phyloP scores from a whole-genome alignment of 2,113 vertebrate genomes.

The Columbina picui region DNA sequence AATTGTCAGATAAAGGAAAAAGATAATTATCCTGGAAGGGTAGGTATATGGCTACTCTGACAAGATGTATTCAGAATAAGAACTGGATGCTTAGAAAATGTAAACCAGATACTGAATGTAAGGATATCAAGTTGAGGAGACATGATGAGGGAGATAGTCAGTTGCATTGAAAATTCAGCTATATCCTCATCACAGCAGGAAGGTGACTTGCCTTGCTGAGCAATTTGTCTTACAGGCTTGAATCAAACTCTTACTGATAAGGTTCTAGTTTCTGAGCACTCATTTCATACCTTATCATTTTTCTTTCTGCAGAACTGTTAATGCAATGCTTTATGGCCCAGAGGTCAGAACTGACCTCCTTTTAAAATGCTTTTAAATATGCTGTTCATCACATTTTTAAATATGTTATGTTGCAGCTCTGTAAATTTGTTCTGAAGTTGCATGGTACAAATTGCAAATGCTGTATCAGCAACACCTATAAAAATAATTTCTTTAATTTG shows the following conservation, averaged over 20 bases:
- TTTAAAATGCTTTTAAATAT: constrained; percentile 77
- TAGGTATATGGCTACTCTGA: constrained; percentile 68
- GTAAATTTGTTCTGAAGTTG: constrained; percentile 53
- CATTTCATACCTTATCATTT: constrained; percentile 84
- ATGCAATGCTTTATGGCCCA: constrained; percentile 81
- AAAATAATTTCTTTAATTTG: constrained; percentile 28
- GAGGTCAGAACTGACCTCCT: constrained; percentile 82
- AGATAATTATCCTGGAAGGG: constrained; percentile 72
- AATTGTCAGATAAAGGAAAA: constrained; percentile 74
- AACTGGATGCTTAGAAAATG: constrained; percentile 73
- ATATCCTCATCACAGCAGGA: constrained; percentile 81
- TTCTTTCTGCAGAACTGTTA: constrained; percentile 79
- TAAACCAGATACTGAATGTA: constrained; percentile 63
- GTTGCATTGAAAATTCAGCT: constrained; percentile 79
- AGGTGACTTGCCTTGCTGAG: constrained; percentile 83
- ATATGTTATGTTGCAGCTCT: constrained; percentile 31
- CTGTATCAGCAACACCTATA: neutral
- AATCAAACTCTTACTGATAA: constrained; percentile 82
- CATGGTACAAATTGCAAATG: constrained; percentile 38
- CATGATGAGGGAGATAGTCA: constrained; percentile 77
- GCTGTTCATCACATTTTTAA: constrained; percentile 66
- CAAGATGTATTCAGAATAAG: constrained; percentile 77
- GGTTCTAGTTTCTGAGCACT: constrained; percentile 80
- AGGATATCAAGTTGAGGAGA: constrained; percentile 74
- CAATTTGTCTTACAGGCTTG: constrained; percentile 85